phyloP scores from a whole-genome alignment of 2,797 vertebrate species.

The Sebastes umbrosus region DNA sequence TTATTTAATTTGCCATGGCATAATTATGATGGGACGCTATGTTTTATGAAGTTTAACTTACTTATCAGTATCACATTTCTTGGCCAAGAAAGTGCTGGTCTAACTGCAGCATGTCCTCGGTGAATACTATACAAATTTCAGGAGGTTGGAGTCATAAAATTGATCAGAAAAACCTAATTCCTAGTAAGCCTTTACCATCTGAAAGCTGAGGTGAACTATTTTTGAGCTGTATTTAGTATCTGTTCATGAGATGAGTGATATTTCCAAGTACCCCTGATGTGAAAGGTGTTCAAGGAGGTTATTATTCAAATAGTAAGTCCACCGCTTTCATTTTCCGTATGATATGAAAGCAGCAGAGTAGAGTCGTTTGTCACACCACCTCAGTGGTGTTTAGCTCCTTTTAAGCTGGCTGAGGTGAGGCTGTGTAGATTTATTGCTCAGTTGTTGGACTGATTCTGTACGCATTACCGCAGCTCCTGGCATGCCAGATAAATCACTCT shows the following conservation, averaged over 20 bases:
- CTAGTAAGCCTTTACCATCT: background rate
- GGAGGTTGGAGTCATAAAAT: background rate
- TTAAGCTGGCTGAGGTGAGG: conserved; percentile 35
- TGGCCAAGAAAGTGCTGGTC: too few species aligned
- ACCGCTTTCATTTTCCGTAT: background rate
- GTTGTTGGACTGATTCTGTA: conserved; percentile 63
- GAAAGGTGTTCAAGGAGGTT: background rate
- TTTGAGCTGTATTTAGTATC: background rate
- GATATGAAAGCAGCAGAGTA: background rate
- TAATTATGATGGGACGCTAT: background rate
- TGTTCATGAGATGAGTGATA: background rate
- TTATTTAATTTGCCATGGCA: background rate
- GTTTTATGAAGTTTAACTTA: background rate
- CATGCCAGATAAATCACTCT: conserved; percentile 71
- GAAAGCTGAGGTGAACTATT: background rate
- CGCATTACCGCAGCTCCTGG: conserved; percentile 54
- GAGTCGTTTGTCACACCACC: conserved; percentile 45
- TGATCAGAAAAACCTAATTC: too few species aligned
- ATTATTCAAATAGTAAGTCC: background rate
- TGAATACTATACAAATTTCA: background rate
- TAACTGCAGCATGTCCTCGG: background rate
- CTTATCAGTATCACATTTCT: background rate
- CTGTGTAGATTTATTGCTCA: conserved; percentile 66
- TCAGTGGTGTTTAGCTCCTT: conserved; percentile 53
- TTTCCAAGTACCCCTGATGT: background rate